Evolutionary conservation across 2,888 invertebrate species (phyloP), one percentile per base, ranked within the genome.

Genomic region (Ecdyonurus torrentis): DNA sequence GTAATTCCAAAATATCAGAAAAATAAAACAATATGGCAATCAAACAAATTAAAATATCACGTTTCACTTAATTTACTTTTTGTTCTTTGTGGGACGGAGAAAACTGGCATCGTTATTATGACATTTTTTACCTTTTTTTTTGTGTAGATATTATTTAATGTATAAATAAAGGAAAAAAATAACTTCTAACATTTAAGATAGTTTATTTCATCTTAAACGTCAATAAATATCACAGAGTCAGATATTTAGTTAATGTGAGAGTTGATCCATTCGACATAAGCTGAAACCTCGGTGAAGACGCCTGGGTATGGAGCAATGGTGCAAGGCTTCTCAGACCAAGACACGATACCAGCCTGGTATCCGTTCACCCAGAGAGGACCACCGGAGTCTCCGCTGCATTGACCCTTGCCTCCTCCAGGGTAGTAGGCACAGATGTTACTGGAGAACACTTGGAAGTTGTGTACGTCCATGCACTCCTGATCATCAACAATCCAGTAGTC

Each of bases 241-340:
- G 37, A 37, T 15, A 10, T 37, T 37, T 37, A 37, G 37, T 10
- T 10, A 37, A 50, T 24, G 19, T 61, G 52, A 2, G 61, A 52
- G 15, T 59, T 64, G 61, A 73, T 72, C 73, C 72, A 72, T 58
- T 69, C 67, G 22, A 69, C 65, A 59, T 67, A 73, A 5, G 60
- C 66, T 1, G 76, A 71, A 1, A 77, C 75, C 66, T 74, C 73
- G 1, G 77, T 74, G 61, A 74, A 77, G 10, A 77, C 76, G 2
- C 77, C 77, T 0, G 77, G 77, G 67, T 73, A 75, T 15, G 74
- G 75, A 1, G 72, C 70, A 2, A 70, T 67, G 0, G 76, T 72
- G 61, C 77, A 78, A 2, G 77, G 77, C 67, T 77, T 78, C 0
- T 71, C 67, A 63, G 76, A 75, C 77, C 77, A 77, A 0, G 77